Percentiles rank a stretch among this genome's conserved stretches.
Evolutionary conservation across 2,113 vertebrate species (phyloP).

Genomic region (Rhadina sibilatrix): DNA sequence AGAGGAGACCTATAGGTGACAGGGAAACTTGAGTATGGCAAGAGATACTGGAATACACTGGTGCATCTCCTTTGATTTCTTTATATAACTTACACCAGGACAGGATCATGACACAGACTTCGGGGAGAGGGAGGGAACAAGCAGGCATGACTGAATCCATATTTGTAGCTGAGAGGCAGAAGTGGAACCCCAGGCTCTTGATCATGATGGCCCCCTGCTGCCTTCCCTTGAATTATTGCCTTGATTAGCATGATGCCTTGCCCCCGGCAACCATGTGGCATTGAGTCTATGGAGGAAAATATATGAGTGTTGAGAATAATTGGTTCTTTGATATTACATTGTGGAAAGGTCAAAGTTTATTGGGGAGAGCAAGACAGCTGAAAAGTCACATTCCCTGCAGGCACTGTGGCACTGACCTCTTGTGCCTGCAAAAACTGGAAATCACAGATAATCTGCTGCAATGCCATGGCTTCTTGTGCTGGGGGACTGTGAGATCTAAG

Average conservation of each 20-base stretch:
- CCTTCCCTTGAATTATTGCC: conserved; percentile 29
- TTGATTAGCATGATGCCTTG: conserved; percentile 44
- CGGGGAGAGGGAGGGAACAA: not conserved
- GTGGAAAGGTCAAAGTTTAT: conserved; percentile 37
- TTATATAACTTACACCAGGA: not conserved
- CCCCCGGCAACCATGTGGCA: not conserved
- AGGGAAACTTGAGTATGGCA: not conserved
- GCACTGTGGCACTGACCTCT: conserved; percentile 25
- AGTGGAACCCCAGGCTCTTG: not conserved
- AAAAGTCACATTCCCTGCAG: conserved; percentile 60
- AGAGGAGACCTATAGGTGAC: not conserved
- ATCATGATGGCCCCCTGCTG: not conserved
- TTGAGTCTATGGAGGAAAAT: conserved; percentile 19
- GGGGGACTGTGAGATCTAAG: not conserved
- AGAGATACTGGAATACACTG: not conserved
- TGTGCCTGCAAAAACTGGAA: conserved; percentile 26
- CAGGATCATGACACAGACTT: not conserved
- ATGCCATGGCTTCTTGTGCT: not conserved
- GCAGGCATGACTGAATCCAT: not conserved
- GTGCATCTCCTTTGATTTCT: not conserved
- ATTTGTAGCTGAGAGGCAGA: not conserved
- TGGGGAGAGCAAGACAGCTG: conserved; percentile 11
- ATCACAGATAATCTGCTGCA: not conserved
- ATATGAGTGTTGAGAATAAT: conserved; percentile 44
- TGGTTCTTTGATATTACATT: conserved; percentile 55